Percentiles rank a stretch among this genome's conserved stretches.
These are phyloP conservation scores for Chaetura pelagica DNA, from an alignment of 2,113 vertebrate genomes.

Conservation along the genomic window DNA sequence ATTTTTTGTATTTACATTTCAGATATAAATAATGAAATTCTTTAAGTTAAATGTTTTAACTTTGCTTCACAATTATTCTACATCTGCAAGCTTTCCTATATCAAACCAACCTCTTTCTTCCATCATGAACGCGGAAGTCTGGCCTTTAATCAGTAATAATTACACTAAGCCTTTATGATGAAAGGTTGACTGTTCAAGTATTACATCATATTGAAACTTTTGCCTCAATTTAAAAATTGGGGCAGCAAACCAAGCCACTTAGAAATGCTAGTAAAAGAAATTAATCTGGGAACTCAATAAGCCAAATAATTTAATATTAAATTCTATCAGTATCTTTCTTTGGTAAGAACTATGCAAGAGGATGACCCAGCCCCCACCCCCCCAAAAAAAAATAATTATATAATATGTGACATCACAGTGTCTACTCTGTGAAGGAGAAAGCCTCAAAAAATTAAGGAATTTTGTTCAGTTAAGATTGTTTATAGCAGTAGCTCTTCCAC, in stretches of 20 bases:
- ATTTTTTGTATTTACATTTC: conserved; percentile 66
- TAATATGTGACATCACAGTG: conserved; percentile 66
- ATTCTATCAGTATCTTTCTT: conserved; percentile 60
- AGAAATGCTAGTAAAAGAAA: conserved; percentile 57
- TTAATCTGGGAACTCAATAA: conserved; percentile 45
- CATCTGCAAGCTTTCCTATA: conserved; percentile 51
- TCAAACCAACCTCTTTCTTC: conserved; percentile 56
- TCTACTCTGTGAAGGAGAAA: conserved; percentile 68
- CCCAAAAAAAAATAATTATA: neutral
- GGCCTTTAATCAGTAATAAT: conserved; percentile 66
- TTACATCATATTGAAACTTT: conserved; percentile 36
- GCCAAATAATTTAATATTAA: conserved; percentile 65
- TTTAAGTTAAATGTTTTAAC: conserved; percentile 61
- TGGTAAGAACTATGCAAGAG: conserved; percentile 56
- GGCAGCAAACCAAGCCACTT: conserved; percentile 46
- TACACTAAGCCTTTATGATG: conserved; percentile 43
- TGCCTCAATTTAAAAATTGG: conserved; percentile 35
- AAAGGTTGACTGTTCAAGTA: conserved; percentile 63
- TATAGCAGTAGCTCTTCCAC: conserved; percentile 47
- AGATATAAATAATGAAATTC: conserved; percentile 60
- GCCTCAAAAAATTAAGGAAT: conserved; percentile 66
- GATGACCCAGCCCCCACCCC: neutral
- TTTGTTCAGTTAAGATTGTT: conserved; percentile 59
- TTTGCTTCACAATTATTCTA: conserved; percentile 62
- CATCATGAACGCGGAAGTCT: conserved; percentile 43